Base-by-base conservation (phyloP, 2,113 vertebrate genomes). In the Siniperca chuatsi region DNA sequence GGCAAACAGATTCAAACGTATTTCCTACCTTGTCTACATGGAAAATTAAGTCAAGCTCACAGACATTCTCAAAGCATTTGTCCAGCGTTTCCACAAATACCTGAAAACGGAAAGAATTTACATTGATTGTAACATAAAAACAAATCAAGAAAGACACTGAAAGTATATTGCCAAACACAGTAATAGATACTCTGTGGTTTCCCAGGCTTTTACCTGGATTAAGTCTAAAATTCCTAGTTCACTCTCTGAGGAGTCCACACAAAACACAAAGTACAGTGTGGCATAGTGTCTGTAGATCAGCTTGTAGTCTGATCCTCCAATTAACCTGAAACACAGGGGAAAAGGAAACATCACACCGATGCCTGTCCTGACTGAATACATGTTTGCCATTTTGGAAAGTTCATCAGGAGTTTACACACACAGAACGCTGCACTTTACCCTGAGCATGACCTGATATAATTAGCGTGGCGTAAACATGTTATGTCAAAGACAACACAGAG, bases 31-130 rank as follows among this genome's bases (percentile, higher is more conserved):
- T 99, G 92, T 99, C 98, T 86, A 99, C 97, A 67, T 99, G 98
- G 96, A 99, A 99, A 95, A 99, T 99, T 94, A 99, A 95, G 96
- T 99, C 98, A 92, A 99, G 96, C 90, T 99, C 98, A 96, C 98
- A 99, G 87, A 99, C 98, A 72, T 99, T 99, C 96, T 99, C 98
- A 94, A 99, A 99, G 95, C 98, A 99, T 90, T 99, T 99, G 95
- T 99, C 98, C 95, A 99, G 91, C 20, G 98, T 99, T 96, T 99
- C 98, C 96, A 99, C 98, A 86, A 99, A 99, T 74, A 99, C 98
- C 98, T 99, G 92, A 40, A 44, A 40, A 44, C 88, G 12, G 13
- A 76, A 42, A 42, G 12, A 67, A 71, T 69, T n/a, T 21, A 37
- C 8, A 33, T 35, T 20, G 9, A 52, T 70, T 33, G 21, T 16